These are phyloP conservation scores for Puffinus mauretanicus DNA, from an alignment of 2,113 vertebrate species.

Conservation along the genomic window DNA sequence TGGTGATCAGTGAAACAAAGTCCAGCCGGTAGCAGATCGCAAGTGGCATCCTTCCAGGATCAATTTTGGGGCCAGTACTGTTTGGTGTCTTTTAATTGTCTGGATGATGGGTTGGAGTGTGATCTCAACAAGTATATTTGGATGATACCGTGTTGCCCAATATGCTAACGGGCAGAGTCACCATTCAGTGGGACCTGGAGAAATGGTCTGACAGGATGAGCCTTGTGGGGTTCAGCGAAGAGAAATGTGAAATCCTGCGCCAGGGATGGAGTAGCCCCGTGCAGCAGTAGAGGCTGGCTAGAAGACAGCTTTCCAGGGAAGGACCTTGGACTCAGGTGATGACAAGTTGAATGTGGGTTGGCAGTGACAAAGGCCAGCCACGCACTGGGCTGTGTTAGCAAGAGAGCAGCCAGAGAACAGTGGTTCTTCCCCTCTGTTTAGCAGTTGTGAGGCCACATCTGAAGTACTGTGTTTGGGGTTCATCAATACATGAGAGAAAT, in stretches of 20 bases:
- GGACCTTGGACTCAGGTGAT: background rate
- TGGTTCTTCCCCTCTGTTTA: background rate
- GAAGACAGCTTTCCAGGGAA: background rate
- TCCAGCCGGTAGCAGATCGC: background rate
- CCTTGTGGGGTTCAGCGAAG: background rate
- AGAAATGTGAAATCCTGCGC: background rate
- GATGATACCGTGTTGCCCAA: accelerated
- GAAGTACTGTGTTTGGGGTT: background rate
- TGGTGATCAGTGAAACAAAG: background rate
- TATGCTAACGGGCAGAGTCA: background rate
- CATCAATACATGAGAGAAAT: background rate
- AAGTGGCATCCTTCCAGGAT: background rate
- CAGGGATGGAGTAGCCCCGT: background rate
- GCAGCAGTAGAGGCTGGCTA: background rate
- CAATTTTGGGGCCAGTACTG: background rate
- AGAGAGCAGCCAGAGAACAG: background rate
- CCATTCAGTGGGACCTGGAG: background rate
- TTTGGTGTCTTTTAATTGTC: background rate
- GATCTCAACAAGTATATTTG: background rate
- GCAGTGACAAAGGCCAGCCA: background rate
- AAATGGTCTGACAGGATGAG: background rate
- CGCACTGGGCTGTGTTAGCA: accelerated
- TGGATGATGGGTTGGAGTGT: background rate
- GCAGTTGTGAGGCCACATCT: background rate
- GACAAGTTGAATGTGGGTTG: background rate